A percentile compares a stretch with the other conserved stretches of the same genome.
These are phyloP conservation scores for Morinoia aosen DNA, from an alignment of 2,888 invertebrate genomes.

Conservation along the genomic window DNA sequence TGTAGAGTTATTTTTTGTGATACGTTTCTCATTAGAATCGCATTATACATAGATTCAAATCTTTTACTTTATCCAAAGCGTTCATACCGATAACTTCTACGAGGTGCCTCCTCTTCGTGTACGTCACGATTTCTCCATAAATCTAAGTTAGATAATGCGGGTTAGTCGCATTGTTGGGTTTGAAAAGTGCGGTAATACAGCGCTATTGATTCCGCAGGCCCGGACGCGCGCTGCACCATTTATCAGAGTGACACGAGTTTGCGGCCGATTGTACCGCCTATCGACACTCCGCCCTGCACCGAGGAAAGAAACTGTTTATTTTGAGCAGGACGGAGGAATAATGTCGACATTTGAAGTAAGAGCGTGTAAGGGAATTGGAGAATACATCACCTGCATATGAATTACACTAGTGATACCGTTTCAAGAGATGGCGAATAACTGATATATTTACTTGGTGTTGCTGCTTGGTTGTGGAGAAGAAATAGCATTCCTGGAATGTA, in stretches of 20 bases:
- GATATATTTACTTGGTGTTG: too few species aligned
- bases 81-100: neutral
- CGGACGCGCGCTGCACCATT: neutral
- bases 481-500: neutral
- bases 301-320: neutral
- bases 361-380: neutral
- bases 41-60: neutral
- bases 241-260: slow-evolving; percentile 13
- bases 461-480: neutral
- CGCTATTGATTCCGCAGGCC: slow-evolving; percentile 33
- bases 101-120: neutral
- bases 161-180: neutral
- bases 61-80: neutral
- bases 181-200: neutral
- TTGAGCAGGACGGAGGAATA: neutral
- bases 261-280: neutral
- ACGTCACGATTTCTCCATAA: neutral
- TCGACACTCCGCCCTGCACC: slow-evolving; percentile 16
- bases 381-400: neutral
- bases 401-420: too few species aligned
- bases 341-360: neutral
- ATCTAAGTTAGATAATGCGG: neutral
- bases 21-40: neutral
- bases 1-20: neutral
- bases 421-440: too few species aligned